phyloP scores from a whole-genome alignment of 2,113 vertebrate genomes.

The Dolichallabes microphthalmus region DNA sequence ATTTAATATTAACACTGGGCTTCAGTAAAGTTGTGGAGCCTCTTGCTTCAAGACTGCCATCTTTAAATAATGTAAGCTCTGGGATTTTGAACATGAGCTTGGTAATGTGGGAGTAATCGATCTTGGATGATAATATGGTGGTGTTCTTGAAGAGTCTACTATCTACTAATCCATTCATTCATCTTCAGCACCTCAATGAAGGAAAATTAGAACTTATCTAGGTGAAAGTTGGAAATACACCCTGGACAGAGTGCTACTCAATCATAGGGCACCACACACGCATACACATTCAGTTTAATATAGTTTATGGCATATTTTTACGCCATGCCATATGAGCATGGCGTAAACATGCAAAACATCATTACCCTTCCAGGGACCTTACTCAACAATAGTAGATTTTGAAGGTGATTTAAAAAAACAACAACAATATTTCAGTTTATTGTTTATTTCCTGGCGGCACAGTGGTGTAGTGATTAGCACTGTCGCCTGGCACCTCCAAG shows the following conservation, averaged over 20 bases:
- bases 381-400: neutral
- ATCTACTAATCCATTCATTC: neutral
- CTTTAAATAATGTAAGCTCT: slow-evolving; percentile 28
- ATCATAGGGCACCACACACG: neutral
- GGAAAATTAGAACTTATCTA: neutral
- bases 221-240: neutral
- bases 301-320: neutral
- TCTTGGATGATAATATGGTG: neutral
- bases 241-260: neutral
- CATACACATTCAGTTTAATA: neutral
- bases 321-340: neutral
- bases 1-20: slow-evolving; percentile 27
- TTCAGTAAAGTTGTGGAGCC: slow-evolving; percentile 28
- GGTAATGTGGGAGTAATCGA: neutral
- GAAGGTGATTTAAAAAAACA: neutral
- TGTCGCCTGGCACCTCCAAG: too few relatives aligned
- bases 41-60: neutral
- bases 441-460: neutral
- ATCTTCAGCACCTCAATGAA: neutral
- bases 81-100: slow-evolving; percentile 11
- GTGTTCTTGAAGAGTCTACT: neutral
- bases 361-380: neutral
- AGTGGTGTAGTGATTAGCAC: too few relatives aligned
- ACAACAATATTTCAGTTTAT: neutral
- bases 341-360: neutral